Evolutionary conservation across 1,140 invertebrate genomes (phyloP), one percentile per base, ranked within the genome.

Genomic region (Heliothis virescens): DNA sequence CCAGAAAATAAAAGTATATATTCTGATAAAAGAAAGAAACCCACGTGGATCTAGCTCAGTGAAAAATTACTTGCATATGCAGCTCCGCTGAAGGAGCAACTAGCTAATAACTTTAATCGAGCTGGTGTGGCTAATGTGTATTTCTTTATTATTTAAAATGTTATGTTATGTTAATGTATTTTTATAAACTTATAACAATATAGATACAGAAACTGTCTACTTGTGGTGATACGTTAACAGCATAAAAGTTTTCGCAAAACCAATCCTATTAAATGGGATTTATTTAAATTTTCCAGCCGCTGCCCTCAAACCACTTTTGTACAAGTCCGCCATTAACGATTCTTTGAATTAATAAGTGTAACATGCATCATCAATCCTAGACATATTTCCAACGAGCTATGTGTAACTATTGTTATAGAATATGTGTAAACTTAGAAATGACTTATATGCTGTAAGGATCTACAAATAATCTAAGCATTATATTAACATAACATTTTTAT

Each of bases 1-100:
- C 73, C 78, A 89, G 82, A 89, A 87, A 57, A 83, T 85, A 82
- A 69, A 65, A 41, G 57, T 65, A 76, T 79, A 21, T 79, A 69
- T 47, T n/a, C 34, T 15, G 21, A 53, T 15, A 52, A 69, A n/a
- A 52, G 2, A 69, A 2, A 52, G 3, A 11, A 48, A 18, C 18
- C 11, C 12, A 26, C 26, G 55, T 9, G 29, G 15, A 3, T 0
- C 59, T 29, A 13, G 60, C 15, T 15, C 26, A 21, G 18, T 55
- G 53, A 16, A 18, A n/a, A 16, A 55, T 16, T 18, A 16, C n/a
- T 16, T 15, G 9, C 2, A 16, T 13, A 29, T 29, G 2, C 12
- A 41, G 3, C 34, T 41, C 9, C 9, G 34, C 9, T 5, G 34
- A 41, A 7, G 5, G 34, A 41, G 9, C 1, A 9, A 9, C 34